Percentiles rank a stretch among this genome's conserved stretches.
Evolutionary conservation across 2,113 vertebrate species (phyloP).

Genomic region (Aptenodytes forsteri): DNA sequence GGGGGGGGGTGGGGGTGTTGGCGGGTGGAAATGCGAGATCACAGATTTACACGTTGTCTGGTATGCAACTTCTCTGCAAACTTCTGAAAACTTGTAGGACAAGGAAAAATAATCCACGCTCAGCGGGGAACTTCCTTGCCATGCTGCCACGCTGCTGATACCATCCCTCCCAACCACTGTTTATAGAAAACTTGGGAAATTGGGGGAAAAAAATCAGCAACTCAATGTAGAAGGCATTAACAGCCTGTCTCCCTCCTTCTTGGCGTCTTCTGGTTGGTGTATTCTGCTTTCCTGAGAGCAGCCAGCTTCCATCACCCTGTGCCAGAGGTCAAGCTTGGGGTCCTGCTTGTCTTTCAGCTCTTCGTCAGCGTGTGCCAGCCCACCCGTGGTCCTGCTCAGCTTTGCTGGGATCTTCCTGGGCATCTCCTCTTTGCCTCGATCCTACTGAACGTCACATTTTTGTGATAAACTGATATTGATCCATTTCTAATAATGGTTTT

Average conservation of each 20-base stretch:
- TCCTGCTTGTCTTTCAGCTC: background rate
- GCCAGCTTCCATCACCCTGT: background rate
- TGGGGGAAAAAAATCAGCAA: background rate
- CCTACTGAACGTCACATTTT: background rate
- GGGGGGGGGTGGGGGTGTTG: background rate
- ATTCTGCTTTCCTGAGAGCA: background rate
- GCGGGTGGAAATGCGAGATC: constrained; percentile 35
- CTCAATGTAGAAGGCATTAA: background rate
- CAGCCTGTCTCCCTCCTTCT: background rate
- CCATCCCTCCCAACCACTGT: background rate
- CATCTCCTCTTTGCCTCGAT: background rate
- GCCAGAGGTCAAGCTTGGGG: fast-evolving
- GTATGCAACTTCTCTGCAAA: background rate
- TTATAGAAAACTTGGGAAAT: background rate
- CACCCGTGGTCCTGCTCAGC: no score
- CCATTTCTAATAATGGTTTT: background rate
- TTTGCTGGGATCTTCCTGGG: background rate
- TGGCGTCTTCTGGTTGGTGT: background rate
- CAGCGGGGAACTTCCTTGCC: background rate
- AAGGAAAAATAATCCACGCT: background rate
- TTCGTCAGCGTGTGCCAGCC: background rate
- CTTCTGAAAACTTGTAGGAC: background rate
- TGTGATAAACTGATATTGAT: background rate
- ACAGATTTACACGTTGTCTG: constrained; percentile 19
- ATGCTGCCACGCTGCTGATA: background rate